Conservation (phyloP, 2,797 vertebrate genomes). For the Lophotriccus pileatus region DNA sequence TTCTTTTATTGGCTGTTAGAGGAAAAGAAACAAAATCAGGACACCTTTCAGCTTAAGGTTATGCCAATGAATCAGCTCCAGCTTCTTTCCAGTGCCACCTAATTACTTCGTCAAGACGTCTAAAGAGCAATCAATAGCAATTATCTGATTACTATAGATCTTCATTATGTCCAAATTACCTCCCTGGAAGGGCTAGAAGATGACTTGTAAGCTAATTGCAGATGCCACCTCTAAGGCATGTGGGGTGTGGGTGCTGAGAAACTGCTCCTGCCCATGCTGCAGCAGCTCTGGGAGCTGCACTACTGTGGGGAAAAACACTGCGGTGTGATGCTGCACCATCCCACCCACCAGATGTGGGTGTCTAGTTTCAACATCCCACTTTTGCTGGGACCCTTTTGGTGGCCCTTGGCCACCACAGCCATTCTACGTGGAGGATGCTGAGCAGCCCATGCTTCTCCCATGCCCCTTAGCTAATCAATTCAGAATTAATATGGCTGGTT, state of each 20-base stretch:
- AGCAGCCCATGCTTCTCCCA: background rate
- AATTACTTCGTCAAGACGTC: conserved; percentile 76
- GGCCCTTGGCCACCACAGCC: background rate
- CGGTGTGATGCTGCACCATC: rapidly evolving
- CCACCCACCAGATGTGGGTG: background rate
- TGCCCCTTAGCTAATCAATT: background rate
- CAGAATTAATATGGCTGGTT: background rate
- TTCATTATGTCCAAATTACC: conserved; percentile 76
- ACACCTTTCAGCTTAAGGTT: conserved; percentile 68
- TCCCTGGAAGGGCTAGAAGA: conserved; percentile 65
- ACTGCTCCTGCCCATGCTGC: rapidly evolving
- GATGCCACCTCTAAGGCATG: conserved; percentile 1
- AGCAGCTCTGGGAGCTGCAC: background rate
- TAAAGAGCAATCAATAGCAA: conserved; percentile 77
- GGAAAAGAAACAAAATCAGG: conserved; percentile 73
- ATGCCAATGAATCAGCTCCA: conserved; percentile 73
- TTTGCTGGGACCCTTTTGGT: background rate
- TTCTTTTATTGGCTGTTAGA: conserved; percentile 69
- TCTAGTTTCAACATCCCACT: background rate
- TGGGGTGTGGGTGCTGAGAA: rapidly evolving
- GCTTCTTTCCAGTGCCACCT: conserved; percentile 67
- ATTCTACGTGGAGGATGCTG: background rate
- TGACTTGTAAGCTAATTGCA: conserved; percentile 50
- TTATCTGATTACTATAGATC: conserved; percentile 79
- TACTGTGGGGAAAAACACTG: background rate